Conservation (phyloP, 2,888 invertebrate species). For the Leptopilina drosophilae region DNA sequence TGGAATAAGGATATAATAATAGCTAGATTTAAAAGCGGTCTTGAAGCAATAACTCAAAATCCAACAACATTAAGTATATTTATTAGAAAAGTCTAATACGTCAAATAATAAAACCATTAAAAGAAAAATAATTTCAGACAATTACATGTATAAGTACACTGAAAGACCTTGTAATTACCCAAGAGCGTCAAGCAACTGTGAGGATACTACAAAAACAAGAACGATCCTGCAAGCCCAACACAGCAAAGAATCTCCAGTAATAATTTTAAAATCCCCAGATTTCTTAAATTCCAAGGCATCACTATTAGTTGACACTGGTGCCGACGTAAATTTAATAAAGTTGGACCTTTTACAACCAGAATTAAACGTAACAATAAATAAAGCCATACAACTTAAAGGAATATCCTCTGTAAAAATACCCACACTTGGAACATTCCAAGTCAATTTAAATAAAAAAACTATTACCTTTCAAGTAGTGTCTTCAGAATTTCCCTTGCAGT, state of each 20-base stretch:
- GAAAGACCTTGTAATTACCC: too few relatives aligned
- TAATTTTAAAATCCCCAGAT: not conserved
- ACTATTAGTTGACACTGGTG: not conserved
- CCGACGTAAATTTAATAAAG: not conserved
- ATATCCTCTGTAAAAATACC: not conserved
- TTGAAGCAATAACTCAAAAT: too few relatives aligned
- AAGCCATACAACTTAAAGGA: not conserved
- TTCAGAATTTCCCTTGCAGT: not conserved
- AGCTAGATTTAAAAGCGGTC: too few relatives aligned
- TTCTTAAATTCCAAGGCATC: not conserved
- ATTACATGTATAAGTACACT: too few relatives aligned
- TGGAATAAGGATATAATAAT: too few relatives aligned
- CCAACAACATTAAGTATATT: too few relatives aligned
- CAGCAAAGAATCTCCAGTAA: too few relatives aligned
- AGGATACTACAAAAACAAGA: too few relatives aligned
- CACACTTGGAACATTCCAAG: not conserved
- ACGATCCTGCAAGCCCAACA: too few relatives aligned
- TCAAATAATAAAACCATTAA: too few relatives aligned
- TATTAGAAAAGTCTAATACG: not conserved
- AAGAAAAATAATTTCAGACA: too few relatives aligned
- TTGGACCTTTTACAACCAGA: not conserved
- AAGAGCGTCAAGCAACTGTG: too few relatives aligned
- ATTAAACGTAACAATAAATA: not conserved
- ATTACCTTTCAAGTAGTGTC: not conserved
- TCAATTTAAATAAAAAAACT: not conserved